A percentile compares a stretch with the other conserved stretches of the same genome.
These are phyloP conservation scores for Calephelis virginiensis DNA, from an alignment of 1,140 invertebrate genomes.

Conservation along the genomic window DNA sequence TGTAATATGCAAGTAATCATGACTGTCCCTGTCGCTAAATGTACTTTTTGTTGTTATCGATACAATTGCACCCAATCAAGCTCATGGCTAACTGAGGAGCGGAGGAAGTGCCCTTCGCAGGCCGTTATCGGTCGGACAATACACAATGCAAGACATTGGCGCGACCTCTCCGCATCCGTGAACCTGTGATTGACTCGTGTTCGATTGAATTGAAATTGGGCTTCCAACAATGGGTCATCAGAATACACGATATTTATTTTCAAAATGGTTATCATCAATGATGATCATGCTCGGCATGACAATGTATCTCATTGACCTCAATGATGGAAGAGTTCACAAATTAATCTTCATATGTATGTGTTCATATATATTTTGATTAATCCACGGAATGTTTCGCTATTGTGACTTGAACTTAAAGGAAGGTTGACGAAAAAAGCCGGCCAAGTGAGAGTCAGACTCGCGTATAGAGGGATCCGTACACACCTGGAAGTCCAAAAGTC, in stretches of 20 bases:
- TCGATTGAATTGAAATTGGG: conserved; percentile 12
- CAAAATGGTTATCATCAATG: background rate
- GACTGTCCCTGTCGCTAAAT: background rate
- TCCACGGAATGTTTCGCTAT: no score
- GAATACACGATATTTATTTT: background rate
- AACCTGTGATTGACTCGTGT: conserved; percentile 32
- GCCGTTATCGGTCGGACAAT: conserved; percentile 52
- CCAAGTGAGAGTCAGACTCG: no score
- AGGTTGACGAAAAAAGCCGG: no score
- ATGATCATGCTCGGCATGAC: background rate
- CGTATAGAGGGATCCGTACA: no score
- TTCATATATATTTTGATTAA: no score
- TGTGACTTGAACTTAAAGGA: no score
- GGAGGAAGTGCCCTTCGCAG: conserved; percentile 64
- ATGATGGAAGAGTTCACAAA: background rate
- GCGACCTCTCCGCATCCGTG: conserved; percentile 58
- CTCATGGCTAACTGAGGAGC: conserved; percentile 50
- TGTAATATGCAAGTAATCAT: background rate
- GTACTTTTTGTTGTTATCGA: conserved; percentile 20
- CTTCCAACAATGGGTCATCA: conserved; percentile 9
- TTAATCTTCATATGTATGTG: no score
- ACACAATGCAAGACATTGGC: conserved; percentile 62
- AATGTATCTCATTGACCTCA: background rate
- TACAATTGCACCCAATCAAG: conserved; percentile 31
- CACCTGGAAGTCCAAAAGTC: no score